A percentile compares a stretch with the other conserved stretches of the same genome.
Conservation (phyloP, 2,888 invertebrate species). For the Glomeris marginata region DNA sequence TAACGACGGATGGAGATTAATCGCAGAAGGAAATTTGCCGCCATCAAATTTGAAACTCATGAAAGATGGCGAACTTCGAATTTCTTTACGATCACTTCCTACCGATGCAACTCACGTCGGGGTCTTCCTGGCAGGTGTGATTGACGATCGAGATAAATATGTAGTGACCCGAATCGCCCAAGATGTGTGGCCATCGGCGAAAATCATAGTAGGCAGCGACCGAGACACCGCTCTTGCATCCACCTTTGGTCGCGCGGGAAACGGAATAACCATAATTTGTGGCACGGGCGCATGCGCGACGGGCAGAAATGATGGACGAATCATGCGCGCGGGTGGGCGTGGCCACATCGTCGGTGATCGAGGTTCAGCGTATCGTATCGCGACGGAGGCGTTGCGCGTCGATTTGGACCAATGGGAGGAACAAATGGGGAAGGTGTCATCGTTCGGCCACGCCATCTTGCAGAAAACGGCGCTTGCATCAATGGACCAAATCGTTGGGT, state of each 20-base stretch:
- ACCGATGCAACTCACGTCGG: conserved; percentile 1
- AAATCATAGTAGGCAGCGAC: conserved; percentile 1
- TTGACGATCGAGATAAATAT: not conserved
- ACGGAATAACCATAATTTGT: conserved; percentile 3
- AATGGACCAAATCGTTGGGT: not conserved
- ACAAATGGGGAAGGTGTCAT: not conserved
- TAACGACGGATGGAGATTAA: not conserved
- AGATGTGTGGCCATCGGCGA: conserved; percentile 2
- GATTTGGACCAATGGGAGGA: conserved; percentile 3
- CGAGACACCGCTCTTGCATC: conserved; percentile 4
- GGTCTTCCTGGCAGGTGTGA: conserved; percentile 3
- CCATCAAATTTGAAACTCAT: conserved; percentile 3
- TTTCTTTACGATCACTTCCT: not conserved
- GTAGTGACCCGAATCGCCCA: not conserved
- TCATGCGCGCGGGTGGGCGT: not conserved
- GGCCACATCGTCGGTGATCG: conserved; percentile 4
- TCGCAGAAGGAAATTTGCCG: not conserved
- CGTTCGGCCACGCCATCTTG: not conserved
- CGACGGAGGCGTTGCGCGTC: not conserved
- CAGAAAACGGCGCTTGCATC: not conserved
- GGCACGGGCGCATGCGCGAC: conserved; percentile 2
- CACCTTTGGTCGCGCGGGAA: not conserved
- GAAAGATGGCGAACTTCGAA: not conserved
- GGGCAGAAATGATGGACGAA: not conserved
- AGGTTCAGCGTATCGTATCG: conserved; percentile 4